These are phyloP conservation scores for Polia nebulosa DNA, from an alignment of 2,888 invertebrate species.

Conservation along the genomic window DNA sequence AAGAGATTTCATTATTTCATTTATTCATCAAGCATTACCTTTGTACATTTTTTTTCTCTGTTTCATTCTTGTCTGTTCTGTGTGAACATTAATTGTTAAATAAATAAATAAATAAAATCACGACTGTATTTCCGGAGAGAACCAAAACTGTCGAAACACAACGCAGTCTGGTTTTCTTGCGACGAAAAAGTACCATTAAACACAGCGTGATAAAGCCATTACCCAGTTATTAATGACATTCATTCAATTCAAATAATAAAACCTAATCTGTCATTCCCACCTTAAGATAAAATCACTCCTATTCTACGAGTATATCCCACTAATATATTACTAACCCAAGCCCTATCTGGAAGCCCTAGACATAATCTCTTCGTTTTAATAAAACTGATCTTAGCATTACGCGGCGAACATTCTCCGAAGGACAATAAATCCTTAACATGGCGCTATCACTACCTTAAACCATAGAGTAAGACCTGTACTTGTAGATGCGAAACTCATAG, in stretches of 20 bases:
- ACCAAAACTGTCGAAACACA: not conserved
- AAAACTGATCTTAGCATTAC: conserved; percentile 51
- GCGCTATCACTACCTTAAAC: conserved; percentile 60
- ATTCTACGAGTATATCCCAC: conserved; percentile 7
- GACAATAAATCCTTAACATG: conserved; percentile 74
- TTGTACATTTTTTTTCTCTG: too few relatives aligned
- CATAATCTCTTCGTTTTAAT: conserved; percentile 49
- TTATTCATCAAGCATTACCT: too few relatives aligned
- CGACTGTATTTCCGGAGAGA: too few relatives aligned
- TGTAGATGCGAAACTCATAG: not conserved
- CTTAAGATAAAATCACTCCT: conserved; percentile 6
- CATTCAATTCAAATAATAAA: conserved; percentile 2
- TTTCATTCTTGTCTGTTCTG: too few relatives aligned
- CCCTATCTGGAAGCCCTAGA: conserved; percentile 34
- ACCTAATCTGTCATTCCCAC: not conserved
- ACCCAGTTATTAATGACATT: not conserved
- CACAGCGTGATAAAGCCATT: not conserved
- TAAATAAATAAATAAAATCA: too few relatives aligned
- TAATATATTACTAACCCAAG: conserved; percentile 17
- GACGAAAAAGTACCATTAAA: too few relatives aligned
- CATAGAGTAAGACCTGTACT: conserved; percentile 2
- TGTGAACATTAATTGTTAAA: too few relatives aligned
- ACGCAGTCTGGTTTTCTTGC: not conserved
- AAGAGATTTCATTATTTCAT: too few relatives aligned
- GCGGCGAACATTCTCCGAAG: conserved; percentile 49